Percentiles rank a stretch among this genome's conserved stretches.
These are phyloP conservation scores for Chrysolina haemoptera DNA, from an alignment of 2,888 invertebrate genomes.

Conservation along the genomic window DNA sequence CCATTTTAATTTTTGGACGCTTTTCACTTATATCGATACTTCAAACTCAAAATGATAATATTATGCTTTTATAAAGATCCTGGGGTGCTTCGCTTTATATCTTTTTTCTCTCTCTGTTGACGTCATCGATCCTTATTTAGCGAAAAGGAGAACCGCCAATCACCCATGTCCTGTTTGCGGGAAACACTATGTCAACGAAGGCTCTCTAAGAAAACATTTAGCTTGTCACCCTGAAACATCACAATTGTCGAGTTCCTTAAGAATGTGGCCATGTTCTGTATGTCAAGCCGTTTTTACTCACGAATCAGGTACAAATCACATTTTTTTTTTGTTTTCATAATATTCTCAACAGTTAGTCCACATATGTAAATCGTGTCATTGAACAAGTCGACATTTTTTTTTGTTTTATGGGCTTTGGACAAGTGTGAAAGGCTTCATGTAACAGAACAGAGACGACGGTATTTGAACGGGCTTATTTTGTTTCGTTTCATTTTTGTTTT, in stretches of 20 bases:
- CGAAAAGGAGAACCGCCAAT: constrained; percentile 94
- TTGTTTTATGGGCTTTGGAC: constrained; percentile 25
- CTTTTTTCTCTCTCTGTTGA: constrained; percentile 76
- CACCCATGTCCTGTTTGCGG: constrained; percentile 96
- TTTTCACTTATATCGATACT: constrained; percentile 42
- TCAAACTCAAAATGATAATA: constrained; percentile 38
- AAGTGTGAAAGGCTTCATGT: constrained; percentile 28
- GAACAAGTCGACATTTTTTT: constrained; percentile 32
- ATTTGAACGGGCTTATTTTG: constrained; percentile 14
- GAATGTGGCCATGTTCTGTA: constrained; percentile 97
- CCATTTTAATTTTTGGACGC: neutral
- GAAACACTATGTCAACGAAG: constrained; percentile 96
- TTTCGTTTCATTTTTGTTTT: constrained; percentile 44
- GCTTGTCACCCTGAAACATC: constrained; percentile 94
- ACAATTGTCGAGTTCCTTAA: constrained; percentile 87
- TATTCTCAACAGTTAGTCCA: constrained; percentile 55
- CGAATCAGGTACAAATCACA: constrained; percentile 82
- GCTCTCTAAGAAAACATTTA: constrained; percentile 91
- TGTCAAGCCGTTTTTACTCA: constrained; percentile 96
- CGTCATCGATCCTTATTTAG: constrained; percentile 87
- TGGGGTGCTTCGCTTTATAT: constrained; percentile 71
- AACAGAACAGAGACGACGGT: constrained; percentile 16
- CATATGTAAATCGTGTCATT: constrained; percentile 47
- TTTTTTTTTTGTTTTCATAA: constrained; percentile 47
- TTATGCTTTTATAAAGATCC: constrained; percentile 58